Percentiles rank a stretch among this genome's conserved stretches.
Evolutionary conservation across 2,113 vertebrate species (phyloP).

Genomic region (Nannospalax galili): DNA sequence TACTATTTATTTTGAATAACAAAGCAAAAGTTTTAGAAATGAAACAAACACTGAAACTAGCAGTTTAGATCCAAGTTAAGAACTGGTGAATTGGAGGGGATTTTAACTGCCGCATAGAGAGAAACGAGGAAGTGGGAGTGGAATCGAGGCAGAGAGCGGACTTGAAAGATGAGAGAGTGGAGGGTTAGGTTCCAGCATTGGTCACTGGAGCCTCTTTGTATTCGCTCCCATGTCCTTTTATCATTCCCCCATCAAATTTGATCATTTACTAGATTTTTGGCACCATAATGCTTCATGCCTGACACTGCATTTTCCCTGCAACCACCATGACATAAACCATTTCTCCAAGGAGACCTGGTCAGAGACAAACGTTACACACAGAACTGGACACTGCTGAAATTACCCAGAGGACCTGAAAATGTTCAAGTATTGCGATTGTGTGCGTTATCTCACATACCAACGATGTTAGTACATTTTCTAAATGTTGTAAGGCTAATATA

Average conservation of each 20-base stretch:
- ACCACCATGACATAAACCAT: background rate
- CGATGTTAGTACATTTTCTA: slow-evolving; percentile 3
- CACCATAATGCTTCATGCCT: background rate
- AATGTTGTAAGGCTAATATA: background rate
- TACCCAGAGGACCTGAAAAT: background rate
- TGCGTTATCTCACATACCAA: background rate
- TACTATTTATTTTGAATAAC: background rate
- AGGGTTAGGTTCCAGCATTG: background rate
- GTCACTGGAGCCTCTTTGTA: background rate
- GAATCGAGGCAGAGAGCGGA: background rate
- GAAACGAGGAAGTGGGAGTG: background rate
- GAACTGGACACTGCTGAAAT: slow-evolving; percentile 22
- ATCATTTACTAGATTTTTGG: background rate
- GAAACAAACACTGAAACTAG: background rate
- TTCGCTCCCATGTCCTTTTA: background rate
- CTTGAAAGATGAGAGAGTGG: background rate
- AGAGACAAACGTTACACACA: background rate
- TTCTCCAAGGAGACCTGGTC: background rate
- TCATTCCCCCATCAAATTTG: background rate
- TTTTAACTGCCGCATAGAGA: background rate
- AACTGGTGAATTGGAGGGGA: background rate
- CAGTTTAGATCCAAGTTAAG: background rate
- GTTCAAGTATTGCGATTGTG: background rate
- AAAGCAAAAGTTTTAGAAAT: background rate
- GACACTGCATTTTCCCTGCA: background rate